Conservation (phyloP, 2,113 vertebrate genomes). For the Arenaria interpres region DNA sequence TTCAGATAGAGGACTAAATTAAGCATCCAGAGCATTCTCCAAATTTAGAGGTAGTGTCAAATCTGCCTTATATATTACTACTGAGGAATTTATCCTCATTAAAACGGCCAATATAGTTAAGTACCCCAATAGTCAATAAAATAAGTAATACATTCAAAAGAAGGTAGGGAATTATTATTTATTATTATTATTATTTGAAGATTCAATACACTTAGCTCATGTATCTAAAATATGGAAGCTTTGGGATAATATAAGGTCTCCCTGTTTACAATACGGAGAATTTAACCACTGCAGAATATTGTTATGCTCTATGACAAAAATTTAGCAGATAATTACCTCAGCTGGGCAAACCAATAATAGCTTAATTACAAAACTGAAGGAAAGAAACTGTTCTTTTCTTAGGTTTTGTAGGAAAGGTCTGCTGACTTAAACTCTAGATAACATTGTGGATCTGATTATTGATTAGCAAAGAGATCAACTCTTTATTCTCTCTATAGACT, state of each 20-base stretch:
- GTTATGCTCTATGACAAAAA: background rate
- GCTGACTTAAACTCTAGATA: background rate
- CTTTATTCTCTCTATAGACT: background rate
- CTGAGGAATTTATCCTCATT: background rate
- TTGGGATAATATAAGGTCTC: background rate
- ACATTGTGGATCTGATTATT: background rate
- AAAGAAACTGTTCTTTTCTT: background rate
- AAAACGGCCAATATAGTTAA: background rate
- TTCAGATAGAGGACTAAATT: background rate
- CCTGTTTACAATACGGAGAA: background rate
- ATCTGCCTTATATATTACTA: background rate
- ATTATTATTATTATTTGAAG: background rate
- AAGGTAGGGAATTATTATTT: background rate
- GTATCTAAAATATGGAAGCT: background rate
- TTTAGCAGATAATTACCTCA: background rate
- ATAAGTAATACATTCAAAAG: background rate
- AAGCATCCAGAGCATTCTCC: background rate
- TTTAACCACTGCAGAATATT: background rate
- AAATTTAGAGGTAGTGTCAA: background rate
- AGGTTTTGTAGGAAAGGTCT: background rate
- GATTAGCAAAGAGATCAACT: background rate
- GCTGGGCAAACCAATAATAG: background rate
- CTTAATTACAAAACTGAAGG: background rate
- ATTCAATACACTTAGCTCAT: background rate
- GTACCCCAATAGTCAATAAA: background rate